phyloP scores from a whole-genome alignment of 2,888 invertebrate genomes.

The Ariolimax columbianus region DNA sequence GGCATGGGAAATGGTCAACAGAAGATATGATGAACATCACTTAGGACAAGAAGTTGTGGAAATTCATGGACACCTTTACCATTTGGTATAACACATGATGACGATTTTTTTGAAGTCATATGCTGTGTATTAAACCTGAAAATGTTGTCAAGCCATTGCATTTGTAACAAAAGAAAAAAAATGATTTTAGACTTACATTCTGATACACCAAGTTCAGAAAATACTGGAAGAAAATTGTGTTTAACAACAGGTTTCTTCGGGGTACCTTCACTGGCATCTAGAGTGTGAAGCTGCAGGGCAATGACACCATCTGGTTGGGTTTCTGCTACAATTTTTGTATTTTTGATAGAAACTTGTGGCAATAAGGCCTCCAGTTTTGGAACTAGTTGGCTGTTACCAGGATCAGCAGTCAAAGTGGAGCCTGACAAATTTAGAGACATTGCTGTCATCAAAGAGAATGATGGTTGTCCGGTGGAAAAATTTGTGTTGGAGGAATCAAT shows the following conservation, averaged over 20 bases:
- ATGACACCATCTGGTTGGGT: neutral
- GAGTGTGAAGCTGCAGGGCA: neutral
- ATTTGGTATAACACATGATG: no score
- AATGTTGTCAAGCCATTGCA: neutral
- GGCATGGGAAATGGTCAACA: no score
- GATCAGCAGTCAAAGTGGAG: neutral
- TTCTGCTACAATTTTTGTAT: neutral
- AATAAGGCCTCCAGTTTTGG: neutral
- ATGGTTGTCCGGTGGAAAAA: neutral
- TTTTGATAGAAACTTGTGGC: neutral
- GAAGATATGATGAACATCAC: no score
- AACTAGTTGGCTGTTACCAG: no score
- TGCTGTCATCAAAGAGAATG: neutral
- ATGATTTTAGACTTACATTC: neutral
- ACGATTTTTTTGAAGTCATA: no score
- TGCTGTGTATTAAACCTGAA: no score
- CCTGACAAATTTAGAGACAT: no score
- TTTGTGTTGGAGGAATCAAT: neutral
- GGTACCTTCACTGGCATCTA: neutral
- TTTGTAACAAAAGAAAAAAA: neutral
- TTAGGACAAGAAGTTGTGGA: no score
- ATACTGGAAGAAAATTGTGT: neutral
- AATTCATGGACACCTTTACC: no score
- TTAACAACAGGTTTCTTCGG: neutral
- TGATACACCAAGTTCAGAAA: conserved; percentile 10